Conservation (phyloP, 2,113 vertebrate species). For the Malurus cyaneus region DNA sequence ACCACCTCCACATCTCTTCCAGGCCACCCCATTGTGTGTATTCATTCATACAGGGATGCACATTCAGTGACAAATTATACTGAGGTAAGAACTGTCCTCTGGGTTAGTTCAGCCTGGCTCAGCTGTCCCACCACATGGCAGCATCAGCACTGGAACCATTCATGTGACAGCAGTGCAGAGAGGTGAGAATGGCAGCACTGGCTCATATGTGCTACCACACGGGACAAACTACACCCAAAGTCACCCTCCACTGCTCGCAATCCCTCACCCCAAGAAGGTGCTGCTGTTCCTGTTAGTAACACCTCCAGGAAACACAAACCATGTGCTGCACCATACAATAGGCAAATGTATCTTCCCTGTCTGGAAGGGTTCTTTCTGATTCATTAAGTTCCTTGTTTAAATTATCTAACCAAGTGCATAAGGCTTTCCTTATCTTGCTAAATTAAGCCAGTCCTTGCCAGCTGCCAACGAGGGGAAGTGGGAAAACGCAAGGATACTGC, state of each 20-base stretch:
- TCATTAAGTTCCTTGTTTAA: not conserved
- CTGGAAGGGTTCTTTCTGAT: not conserved
- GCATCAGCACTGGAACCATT: rapidly evolving
- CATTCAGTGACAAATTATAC: not conserved
- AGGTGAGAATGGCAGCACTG: not conserved
- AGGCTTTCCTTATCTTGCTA: conserved; percentile 34
- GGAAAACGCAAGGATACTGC: not conserved
- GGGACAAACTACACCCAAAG: not conserved
- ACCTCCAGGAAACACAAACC: not conserved
- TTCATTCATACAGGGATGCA: not conserved
- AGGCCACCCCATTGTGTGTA: not conserved
- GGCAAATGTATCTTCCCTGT: not conserved
- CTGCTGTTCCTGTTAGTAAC: not conserved
- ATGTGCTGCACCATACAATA: not conserved
- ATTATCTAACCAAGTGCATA: conserved; percentile 11
- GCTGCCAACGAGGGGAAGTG: conserved; percentile 30
- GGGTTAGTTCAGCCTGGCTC: not conserved
- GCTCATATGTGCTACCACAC: not conserved
- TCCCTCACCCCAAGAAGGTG: not conserved
- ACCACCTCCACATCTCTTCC: not conserved
- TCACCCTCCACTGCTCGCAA: not conserved
- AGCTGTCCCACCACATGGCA: not conserved
- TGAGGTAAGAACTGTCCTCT: not conserved
- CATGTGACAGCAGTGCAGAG: not conserved
- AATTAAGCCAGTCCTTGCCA: conserved; percentile 37